Evolutionary conservation across 2,113 vertebrate genomes (phyloP).

Genomic region (Typhlomys cinereus): DNA sequence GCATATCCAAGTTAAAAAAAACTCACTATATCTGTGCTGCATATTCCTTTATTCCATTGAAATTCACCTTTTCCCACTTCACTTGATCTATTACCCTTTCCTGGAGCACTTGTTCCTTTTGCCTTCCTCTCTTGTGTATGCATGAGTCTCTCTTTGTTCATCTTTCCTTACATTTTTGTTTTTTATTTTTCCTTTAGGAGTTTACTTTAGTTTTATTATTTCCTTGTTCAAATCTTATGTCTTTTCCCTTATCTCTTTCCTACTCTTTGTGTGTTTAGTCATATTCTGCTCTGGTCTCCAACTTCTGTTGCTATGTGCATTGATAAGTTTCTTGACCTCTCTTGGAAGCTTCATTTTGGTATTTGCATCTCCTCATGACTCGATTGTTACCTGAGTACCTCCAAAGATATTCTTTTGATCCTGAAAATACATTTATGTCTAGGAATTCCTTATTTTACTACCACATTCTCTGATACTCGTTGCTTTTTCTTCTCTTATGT

Average conservation of each 20-base stretch:
- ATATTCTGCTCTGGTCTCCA: background rate
- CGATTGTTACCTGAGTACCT: background rate
- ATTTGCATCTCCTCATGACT: background rate
- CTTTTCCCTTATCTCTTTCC: background rate
- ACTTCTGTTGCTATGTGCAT: background rate
- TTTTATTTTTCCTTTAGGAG: background rate
- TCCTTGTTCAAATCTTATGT: background rate
- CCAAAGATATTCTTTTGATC: background rate
- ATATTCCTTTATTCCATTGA: background rate
- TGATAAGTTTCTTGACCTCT: background rate
- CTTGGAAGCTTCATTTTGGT: background rate
- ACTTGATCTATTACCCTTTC: background rate
- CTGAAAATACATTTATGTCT: background rate
- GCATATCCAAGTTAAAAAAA: background rate
- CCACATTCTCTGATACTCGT: slow-evolving; percentile 11
- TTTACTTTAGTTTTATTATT: background rate
- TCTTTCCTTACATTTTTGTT: background rate
- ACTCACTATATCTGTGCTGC: background rate
- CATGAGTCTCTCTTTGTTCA: background rate
- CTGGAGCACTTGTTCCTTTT: background rate
- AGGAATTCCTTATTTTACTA: background rate
- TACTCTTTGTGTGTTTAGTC: background rate
- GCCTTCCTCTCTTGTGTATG: background rate
- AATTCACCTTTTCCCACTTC: background rate
- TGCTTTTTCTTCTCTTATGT: background rate